Conservation (phyloP, 2,888 invertebrate genomes). For the Mamestra brassicae region DNA sequence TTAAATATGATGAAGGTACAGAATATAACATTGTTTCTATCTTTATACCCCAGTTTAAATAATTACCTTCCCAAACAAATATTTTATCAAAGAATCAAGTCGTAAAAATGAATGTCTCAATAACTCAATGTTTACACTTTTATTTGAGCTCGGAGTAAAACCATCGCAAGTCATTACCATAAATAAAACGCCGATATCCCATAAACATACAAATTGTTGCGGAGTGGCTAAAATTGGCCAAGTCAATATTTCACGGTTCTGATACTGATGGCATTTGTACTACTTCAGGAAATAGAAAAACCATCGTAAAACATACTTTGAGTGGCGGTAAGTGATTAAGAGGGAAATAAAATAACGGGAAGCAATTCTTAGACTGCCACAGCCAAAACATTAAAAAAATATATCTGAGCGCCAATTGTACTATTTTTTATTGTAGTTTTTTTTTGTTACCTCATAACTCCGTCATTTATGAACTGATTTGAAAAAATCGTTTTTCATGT, state of each 20-base stretch:
- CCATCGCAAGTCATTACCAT: constrained; percentile 65
- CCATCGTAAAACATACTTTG: no score
- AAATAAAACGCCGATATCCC: constrained; percentile 68
- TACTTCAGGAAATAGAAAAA: neutral
- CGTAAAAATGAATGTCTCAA: constrained; percentile 46
- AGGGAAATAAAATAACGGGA: no score
- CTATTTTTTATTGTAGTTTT: no score
- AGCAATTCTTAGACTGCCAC: neutral
- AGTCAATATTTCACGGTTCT: neutral
- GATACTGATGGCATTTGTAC: neutral
- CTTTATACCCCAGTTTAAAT: constrained; percentile 2
- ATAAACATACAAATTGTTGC: constrained; percentile 60
- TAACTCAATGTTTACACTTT: constrained; percentile 40
- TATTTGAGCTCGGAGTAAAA: constrained; percentile 45
- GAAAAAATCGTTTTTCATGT: no score
- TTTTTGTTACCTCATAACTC: no score
- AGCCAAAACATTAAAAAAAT: neutral
- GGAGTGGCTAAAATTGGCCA: constrained; percentile 6
- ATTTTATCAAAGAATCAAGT: constrained; percentile 56
- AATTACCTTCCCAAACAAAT: constrained; percentile 33
- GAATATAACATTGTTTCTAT: no score
- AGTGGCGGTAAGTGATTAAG: no score
- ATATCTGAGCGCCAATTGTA: no score
- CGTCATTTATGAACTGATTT: no score
- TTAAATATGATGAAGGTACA: neutral